Conservation (phyloP, 35 echinoderm and acorn worm species). For the Heliocidaris tuberculata region DNA sequence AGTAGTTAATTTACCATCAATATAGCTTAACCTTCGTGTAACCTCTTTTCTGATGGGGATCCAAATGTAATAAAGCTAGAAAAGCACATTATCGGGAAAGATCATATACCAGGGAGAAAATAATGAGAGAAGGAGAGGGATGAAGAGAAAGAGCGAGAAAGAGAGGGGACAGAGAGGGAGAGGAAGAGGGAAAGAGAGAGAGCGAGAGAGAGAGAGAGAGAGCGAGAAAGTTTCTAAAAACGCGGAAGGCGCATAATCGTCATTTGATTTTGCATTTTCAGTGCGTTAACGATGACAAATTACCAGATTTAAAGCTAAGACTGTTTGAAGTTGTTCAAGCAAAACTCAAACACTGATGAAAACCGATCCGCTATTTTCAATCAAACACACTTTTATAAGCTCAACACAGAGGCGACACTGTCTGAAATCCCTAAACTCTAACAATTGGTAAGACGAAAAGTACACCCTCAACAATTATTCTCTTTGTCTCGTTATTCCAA, state of each 20-base stretch:
- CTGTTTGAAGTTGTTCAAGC: constrained; percentile 1
- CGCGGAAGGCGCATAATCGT: neutral
- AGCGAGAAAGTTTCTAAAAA: neutral
- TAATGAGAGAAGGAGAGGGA: neutral
- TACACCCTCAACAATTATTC: neutral
- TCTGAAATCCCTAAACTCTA: neutral
- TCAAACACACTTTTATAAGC: neutral
- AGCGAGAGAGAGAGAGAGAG: neutral
- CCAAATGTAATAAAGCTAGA: neutral
- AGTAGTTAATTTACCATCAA: constrained; percentile 2
- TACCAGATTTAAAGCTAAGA: neutral
- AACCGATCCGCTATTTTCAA: neutral
- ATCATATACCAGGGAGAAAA: neutral
- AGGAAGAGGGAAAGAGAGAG: neutral
- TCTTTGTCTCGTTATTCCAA: neutral
- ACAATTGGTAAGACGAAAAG: neutral
- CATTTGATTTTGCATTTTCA: neutral
- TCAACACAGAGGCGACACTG: neutral
- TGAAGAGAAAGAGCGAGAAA: neutral
- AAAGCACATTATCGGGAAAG: neutral
- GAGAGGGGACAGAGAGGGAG: neutral
- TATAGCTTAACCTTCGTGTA: neutral
- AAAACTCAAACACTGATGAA: neutral
- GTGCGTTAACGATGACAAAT: constrained; percentile 4
- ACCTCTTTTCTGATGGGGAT: neutral